Evolutionary conservation across 1,140 invertebrate species (phyloP).

Genomic region (Bursaphelenchus mucronatus): DNA sequence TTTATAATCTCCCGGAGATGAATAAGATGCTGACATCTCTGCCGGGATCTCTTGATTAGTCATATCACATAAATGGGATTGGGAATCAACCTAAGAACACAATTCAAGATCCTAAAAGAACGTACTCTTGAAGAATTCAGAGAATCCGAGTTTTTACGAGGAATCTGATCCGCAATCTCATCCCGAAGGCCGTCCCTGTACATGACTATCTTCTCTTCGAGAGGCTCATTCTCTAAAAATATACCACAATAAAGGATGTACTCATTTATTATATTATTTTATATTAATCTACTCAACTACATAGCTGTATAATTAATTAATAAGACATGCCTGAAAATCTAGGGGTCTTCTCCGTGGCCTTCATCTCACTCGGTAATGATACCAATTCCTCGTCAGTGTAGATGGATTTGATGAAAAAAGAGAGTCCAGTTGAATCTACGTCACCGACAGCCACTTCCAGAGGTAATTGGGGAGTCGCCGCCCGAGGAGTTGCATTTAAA

Average conservation of each 20-base stretch:
- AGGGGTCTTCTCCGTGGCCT: too few species aligned
- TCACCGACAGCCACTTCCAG: constrained; percentile 56
- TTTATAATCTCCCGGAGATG: constrained; percentile 27
- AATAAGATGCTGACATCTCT: constrained; percentile 35
- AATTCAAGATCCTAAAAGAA: constrained; percentile 5
- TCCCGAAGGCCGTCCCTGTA: constrained; percentile 4
- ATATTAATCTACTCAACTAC: too few species aligned
- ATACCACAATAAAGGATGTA: too few species aligned
- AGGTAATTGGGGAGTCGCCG: constrained; percentile 9
- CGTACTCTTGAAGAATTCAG: constrained; percentile 19
- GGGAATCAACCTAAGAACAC: constrained; percentile 8
- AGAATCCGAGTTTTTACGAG: constrained; percentile 8
- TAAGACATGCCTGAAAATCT: too few species aligned
- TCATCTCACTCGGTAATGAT: constrained; percentile 17
- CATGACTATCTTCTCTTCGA: too few species aligned
- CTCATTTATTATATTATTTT: too few species aligned
- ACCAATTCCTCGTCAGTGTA: constrained; percentile 57
- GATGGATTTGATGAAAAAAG: constrained; percentile 58
- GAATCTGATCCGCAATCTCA: constrained; percentile 10
- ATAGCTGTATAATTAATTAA: too few species aligned
- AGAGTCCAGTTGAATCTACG: constrained; percentile 53
- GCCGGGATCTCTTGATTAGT: constrained; percentile 34
- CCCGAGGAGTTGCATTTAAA: constrained; percentile 32
- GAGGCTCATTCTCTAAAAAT: too few species aligned
- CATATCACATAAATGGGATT: constrained; percentile 16